A percentile compares a stretch with the other conserved stretches of the same genome.
Evolutionary conservation across 1,140 invertebrate species (phyloP).

Genomic region (Hestina assimilis): DNA sequence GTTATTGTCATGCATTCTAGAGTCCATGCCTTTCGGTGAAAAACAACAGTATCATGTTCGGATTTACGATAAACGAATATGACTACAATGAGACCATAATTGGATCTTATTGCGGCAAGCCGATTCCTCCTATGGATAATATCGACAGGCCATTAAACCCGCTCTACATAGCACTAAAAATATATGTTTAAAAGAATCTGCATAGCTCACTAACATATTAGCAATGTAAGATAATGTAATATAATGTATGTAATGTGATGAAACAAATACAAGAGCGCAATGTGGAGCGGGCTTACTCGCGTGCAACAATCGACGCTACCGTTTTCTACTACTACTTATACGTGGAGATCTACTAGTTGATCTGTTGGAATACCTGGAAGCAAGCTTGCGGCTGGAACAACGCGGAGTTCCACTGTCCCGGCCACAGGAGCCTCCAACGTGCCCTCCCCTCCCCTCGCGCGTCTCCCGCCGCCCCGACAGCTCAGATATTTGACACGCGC

Average conservation of each 20-base stretch:
- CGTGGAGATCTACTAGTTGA: conserved; percentile 69
- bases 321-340: conserved; percentile 34
- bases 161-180: conserved; percentile 20
- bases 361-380: conserved; percentile 79
- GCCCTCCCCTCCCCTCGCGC: conserved; percentile 37
- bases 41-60: conserved; percentile 22
- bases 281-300: conserved; percentile 11
- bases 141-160: conserved; percentile 13
- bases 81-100: conserved; percentile 52
- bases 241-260: too few relatives aligned
- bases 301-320: conserved; percentile 45
- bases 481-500: conserved; percentile 80
- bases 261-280: not conserved
- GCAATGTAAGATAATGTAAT: too few relatives aligned
- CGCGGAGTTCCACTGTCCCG: conserved; percentile 65
- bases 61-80: conserved; percentile 34
- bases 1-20: conserved; percentile 75
- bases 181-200: too few relatives aligned
- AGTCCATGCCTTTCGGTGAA: conserved; percentile 31
- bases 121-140: conserved; percentile 9
- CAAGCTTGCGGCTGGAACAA: conserved; percentile 74
- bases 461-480: conserved; percentile 45
- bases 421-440: conserved; percentile 60
- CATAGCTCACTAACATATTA: too few relatives aligned
- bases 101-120: conserved; percentile 31